A percentile compares a stretch with the other conserved stretches of the same genome.
These are phyloP conservation scores for Trichacis sp. DNA, from an alignment of 2,888 invertebrate genomes.

Conservation along the genomic window DNA sequence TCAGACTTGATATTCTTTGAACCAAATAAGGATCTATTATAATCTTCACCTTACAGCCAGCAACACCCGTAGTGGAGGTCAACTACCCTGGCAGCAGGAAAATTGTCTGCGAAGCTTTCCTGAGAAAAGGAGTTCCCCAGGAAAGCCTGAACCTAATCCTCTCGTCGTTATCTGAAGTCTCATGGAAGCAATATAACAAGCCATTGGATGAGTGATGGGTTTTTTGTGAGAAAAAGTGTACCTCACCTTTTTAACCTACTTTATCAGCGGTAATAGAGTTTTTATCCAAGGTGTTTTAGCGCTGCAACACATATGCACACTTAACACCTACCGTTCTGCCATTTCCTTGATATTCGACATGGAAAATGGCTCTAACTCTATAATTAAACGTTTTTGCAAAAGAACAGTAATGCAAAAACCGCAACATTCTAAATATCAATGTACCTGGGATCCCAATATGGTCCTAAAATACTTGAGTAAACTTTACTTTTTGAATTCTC, in stretches of 20 bases:
- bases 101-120: slow-evolving; percentile 47
- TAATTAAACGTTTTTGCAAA: slow-evolving; percentile 21
- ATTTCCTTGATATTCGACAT: slow-evolving; percentile 4
- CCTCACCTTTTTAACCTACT: neutral
- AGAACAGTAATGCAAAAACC: slow-evolving; percentile 14
- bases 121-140: slow-evolving; percentile 33
- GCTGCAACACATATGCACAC: slow-evolving; percentile 1
- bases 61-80: slow-evolving; percentile 41
- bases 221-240: neutral
- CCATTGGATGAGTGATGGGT: slow-evolving; percentile 17
- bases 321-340: slow-evolving; percentile 13
- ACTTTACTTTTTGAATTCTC: neutral
- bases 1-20: slow-evolving; percentile 32
- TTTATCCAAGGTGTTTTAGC: neutral
- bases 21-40: slow-evolving; percentile 29
- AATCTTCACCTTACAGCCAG: slow-evolving; percentile 43
- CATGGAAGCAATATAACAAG: slow-evolving; percentile 15
- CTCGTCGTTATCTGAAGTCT: neutral
- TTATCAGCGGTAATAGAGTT: neutral
- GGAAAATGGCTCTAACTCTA: neutral
- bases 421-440: slow-evolving; percentile 39
- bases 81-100: slow-evolving; percentile 52
- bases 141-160: slow-evolving; percentile 12
- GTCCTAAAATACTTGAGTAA: neutral
- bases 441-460: slow-evolving; percentile 48